Percentiles rank a stretch among this genome's conserved stretches.
These are phyloP conservation scores for Channa argus DNA, from an alignment of 2,113 vertebrate genomes.

Conservation along the genomic window DNA sequence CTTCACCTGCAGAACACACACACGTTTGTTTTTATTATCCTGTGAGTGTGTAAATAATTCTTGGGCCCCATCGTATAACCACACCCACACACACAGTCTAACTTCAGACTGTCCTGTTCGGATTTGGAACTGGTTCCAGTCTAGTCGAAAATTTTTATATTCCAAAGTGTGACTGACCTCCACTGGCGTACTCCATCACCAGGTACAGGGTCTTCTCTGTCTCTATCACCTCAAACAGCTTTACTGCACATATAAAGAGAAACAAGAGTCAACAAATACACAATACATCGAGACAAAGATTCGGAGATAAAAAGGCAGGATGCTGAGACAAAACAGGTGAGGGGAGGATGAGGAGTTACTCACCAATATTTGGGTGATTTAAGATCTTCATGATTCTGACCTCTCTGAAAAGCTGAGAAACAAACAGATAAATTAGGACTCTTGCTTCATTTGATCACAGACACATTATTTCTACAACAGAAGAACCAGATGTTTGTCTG, in stretches of 20 bases:
- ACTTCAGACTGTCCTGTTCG: too few species aligned
- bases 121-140: too few species aligned
- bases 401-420: slow-evolving; percentile 54
- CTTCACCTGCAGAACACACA: slow-evolving; percentile 49
- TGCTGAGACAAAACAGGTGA: not conserved
- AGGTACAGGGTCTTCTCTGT: slow-evolving; percentile 59
- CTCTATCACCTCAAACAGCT: slow-evolving; percentile 61
- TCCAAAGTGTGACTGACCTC: slow-evolving; percentile 36
- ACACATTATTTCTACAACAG: too few species aligned
- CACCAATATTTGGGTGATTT: slow-evolving; percentile 62
- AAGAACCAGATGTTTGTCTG: too few species aligned
- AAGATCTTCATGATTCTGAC: slow-evolving; percentile 62
- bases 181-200: slow-evolving; percentile 64
- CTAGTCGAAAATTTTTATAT: too few species aligned
- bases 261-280: not conserved
- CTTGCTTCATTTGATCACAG: too few species aligned
- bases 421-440: not conserved
- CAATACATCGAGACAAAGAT: too few species aligned
- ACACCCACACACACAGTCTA: too few species aligned
- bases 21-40: too few species aligned
- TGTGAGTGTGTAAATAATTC: too few species aligned
- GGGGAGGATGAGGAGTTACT: not conserved
- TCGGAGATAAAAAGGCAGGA: not conserved
- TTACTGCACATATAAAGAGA: slow-evolving; percentile 33
- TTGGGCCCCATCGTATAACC: too few species aligned